These are phyloP conservation scores for Poecilobothrus nobilitatus DNA, from an alignment of 2,888 invertebrate genomes.

Conservation along the genomic window DNA sequence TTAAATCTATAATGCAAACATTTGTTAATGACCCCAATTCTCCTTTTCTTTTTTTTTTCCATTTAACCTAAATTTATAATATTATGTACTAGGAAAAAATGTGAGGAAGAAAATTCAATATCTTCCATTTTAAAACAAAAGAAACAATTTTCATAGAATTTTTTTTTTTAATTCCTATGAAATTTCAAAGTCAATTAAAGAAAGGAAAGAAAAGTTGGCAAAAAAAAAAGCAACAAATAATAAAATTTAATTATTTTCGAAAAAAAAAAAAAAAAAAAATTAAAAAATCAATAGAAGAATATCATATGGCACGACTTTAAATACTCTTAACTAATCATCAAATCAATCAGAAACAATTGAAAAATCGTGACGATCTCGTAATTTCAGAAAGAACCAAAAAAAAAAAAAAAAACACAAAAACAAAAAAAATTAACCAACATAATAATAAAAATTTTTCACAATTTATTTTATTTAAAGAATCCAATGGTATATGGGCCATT, in stretches of 20 bases:
- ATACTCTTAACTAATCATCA: not conserved
- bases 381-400: not conserved
- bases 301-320: constrained; percentile 1
- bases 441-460: not conserved
- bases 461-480: not conserved
- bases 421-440: not conserved
- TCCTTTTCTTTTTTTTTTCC: too few species aligned
- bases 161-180: not conserved
- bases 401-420: not conserved
- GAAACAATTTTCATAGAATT: too few species aligned
- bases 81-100: too few species aligned
- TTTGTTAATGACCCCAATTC: too few species aligned
- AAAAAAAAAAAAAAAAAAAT: too few species aligned
- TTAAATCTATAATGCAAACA: too few species aligned
- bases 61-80: too few species aligned
- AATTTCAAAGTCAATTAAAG: not conserved
- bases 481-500: not conserved
- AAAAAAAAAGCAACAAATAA: too few species aligned
- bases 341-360: not conserved
- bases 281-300: not conserved
- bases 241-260: too few species aligned
- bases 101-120: too few species aligned
- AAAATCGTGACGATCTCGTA: constrained; percentile 4
- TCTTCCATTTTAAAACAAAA: too few species aligned
- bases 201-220: not conserved